Percentiles rank a stretch among this genome's conserved stretches.
These are phyloP conservation scores for Lutraria lutraria DNA, from an alignment of 2,888 invertebrate species.

Conservation along the genomic window DNA sequence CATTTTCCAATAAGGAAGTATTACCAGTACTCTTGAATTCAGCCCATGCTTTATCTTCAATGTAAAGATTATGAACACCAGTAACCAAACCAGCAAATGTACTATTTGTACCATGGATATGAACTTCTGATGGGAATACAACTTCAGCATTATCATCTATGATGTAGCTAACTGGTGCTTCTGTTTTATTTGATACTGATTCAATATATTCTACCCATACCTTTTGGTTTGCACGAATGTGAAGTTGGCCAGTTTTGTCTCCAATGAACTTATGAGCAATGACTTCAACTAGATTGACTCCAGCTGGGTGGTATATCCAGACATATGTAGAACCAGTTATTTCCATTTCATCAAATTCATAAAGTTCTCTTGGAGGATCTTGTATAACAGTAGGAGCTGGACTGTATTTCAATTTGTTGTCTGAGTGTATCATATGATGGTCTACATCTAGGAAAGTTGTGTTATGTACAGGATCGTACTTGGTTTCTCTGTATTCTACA, in stretches of 20 bases:
- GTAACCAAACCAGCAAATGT: slow-evolving; percentile 77
- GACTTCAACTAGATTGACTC: slow-evolving; percentile 67
- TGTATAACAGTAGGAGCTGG: slow-evolving; percentile 78
- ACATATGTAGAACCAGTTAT: slow-evolving; percentile 75
- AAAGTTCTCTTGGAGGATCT: slow-evolving; percentile 70
- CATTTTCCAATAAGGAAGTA: slow-evolving; percentile 77
- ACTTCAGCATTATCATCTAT: slow-evolving; percentile 77
- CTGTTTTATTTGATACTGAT: slow-evolving; percentile 77
- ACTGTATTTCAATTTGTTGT: slow-evolving; percentile 72
- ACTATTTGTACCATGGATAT: slow-evolving; percentile 80
- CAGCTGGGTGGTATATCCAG: slow-evolving; percentile 74
- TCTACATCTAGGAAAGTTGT: slow-evolving; percentile 79
- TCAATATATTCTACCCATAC: slow-evolving; percentile 79
- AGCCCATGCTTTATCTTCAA: slow-evolving; percentile 72
- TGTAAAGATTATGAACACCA: slow-evolving; percentile 75
- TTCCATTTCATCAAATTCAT: slow-evolving; percentile 80
- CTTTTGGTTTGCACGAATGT: slow-evolving; percentile 73
- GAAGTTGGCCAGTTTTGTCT: slow-evolving; percentile 79
- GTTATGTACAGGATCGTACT: slow-evolving; percentile 78
- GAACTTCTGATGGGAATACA: slow-evolving; percentile 77
- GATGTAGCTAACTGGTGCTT: slow-evolving; percentile 80
- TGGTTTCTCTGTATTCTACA: slow-evolving; percentile 78
- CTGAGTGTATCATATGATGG: slow-evolving; percentile 76
- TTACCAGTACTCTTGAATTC: slow-evolving; percentile 77
- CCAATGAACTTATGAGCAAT: slow-evolving; percentile 78